These are phyloP conservation scores for Poicephalus meyeri DNA, from an alignment of 2,113 vertebrate genomes.

Conservation along the genomic window DNA sequence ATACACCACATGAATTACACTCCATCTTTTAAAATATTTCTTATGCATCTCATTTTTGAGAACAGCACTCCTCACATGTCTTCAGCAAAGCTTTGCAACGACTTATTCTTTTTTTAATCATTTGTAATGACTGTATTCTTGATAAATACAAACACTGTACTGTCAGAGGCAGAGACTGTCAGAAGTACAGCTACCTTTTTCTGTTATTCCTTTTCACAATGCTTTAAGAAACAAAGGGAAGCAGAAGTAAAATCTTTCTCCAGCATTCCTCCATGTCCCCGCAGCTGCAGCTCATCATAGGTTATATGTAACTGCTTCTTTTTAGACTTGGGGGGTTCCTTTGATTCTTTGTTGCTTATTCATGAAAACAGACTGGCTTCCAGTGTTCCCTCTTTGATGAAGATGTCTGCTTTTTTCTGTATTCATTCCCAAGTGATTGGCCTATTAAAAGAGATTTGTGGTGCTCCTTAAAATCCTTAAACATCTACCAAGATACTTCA, in stretches of 20 bases:
- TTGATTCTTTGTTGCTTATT: background rate
- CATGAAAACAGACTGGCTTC: background rate
- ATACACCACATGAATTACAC: rapidly evolving
- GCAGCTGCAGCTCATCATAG: background rate
- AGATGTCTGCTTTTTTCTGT: background rate
- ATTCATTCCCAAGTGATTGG: background rate
- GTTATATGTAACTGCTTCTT: background rate
- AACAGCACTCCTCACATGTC: background rate
- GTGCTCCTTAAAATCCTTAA: background rate
- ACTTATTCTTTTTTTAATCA: background rate
- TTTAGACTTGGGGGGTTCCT: background rate
- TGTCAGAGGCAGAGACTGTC: background rate
- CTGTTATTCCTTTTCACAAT: background rate
- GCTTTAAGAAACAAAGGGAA: background rate
- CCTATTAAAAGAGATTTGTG: background rate
- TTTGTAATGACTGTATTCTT: background rate
- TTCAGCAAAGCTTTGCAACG: background rate
- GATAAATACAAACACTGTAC: background rate
- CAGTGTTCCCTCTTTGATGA: background rate
- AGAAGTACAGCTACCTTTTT: background rate
- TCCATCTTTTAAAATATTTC: background rate
- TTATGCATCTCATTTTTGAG: background rate
- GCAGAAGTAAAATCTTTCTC: background rate
- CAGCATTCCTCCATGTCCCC: background rate
- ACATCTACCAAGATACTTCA: background rate